A percentile compares a stretch with the other conserved stretches of the same genome.
phyloP scores from a whole-genome alignment of 2,113 vertebrate genomes.

The Mesitornis unicolor region DNA sequence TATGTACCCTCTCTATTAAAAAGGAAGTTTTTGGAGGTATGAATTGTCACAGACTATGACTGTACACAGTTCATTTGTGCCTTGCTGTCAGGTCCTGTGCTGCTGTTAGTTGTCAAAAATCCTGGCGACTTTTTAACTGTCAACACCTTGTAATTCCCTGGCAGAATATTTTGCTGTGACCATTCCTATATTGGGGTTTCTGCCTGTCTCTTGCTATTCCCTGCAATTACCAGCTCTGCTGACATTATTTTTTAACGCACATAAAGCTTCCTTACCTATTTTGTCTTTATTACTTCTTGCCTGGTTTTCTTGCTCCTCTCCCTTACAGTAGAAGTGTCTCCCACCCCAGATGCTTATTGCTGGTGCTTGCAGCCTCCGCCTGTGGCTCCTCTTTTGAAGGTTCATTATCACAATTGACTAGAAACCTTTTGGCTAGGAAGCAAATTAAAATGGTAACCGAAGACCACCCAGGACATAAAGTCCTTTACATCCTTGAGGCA shows the following conservation, averaged over 20 bases:
- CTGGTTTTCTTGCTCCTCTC: not conserved
- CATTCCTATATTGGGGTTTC: not conserved
- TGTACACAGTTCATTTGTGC: not conserved
- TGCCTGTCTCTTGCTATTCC: not conserved
- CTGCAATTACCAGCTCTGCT: not conserved
- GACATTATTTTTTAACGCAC: not conserved
- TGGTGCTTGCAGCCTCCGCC: not conserved
- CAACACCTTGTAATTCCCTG: rapidly evolving
- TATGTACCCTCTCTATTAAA: not conserved
- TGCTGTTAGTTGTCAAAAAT: not conserved
- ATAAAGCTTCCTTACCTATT: rapidly evolving
- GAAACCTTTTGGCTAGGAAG: not conserved
- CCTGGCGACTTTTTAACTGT: not conserved
- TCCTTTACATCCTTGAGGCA: not conserved
- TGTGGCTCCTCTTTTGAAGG: not conserved
- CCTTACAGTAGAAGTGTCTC: not conserved
- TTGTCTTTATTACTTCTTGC: not conserved
- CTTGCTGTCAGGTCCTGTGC: not conserved
- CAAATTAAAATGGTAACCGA: not conserved
- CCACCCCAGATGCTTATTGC: not conserved
- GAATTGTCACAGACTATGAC: not conserved
- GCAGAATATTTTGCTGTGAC: not conserved
- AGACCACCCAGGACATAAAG: not conserved
- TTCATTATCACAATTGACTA: not conserved
- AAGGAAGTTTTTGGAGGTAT: not conserved